phyloP scores from a whole-genome alignment of 2,113 vertebrate genomes.

The Ceuthmochares aereus region DNA sequence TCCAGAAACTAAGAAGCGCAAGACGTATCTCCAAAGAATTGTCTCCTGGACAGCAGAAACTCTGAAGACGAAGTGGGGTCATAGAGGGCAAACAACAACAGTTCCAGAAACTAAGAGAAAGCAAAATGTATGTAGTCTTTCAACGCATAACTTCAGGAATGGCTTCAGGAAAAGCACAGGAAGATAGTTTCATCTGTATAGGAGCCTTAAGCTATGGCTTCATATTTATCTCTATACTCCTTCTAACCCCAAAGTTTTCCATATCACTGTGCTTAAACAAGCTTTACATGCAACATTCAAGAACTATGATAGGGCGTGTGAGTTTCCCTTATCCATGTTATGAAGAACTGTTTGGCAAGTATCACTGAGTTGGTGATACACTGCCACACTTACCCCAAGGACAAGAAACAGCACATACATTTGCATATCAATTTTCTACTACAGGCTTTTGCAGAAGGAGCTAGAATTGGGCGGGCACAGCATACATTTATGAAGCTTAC shows the following conservation, averaged over 20 bases:
- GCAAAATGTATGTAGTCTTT: neutral
- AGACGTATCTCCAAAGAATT: neutral
- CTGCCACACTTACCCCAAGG: slow-evolving; percentile 24
- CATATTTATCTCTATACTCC: neutral
- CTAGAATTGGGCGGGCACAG: neutral
- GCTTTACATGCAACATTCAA: neutral
- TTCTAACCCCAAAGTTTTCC: neutral
- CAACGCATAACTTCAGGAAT: neutral
- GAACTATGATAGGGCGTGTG: neutral
- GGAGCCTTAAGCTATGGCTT: neutral
- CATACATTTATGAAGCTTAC: slow-evolving; percentile 7
- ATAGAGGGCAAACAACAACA: neutral
- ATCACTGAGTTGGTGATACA: slow-evolving; percentile 38
- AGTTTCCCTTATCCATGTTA: neutral
- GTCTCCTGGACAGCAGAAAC: neutral
- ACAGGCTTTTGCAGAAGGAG: neutral
- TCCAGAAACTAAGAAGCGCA: neutral
- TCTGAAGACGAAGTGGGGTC: neutral
- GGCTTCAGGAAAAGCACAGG: neutral
- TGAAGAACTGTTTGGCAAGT: neutral
- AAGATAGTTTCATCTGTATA: neutral
- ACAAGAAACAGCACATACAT: slow-evolving; percentile 25
- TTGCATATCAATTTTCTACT: slow-evolving; percentile 54
- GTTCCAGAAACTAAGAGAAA: neutral
- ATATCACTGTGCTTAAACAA: neutral